phyloP scores from a whole-genome alignment of 2,888 invertebrate genomes.

The Ochropleura plecta region DNA sequence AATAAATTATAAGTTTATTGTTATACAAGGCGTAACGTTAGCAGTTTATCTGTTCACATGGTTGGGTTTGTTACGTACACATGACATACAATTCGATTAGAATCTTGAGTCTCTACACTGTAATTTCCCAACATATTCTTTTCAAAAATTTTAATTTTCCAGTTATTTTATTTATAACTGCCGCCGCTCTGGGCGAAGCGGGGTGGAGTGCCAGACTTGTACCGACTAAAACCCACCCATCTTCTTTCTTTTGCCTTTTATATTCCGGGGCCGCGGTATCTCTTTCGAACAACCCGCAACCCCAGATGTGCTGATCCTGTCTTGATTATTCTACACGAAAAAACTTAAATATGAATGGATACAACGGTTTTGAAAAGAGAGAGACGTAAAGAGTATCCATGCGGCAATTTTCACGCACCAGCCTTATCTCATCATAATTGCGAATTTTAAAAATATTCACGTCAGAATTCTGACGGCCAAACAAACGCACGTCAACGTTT shows the following conservation, averaged over 20 bases:
- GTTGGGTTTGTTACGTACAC: neutral
- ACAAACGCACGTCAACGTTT: slow-evolving; percentile 43
- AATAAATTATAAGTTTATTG: slow-evolving; percentile 34
- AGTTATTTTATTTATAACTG: too few relatives aligned
- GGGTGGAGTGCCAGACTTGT: too few relatives aligned
- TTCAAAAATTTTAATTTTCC: too few relatives aligned
- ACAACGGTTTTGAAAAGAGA: slow-evolving; percentile 5
- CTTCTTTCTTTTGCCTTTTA: too few relatives aligned
- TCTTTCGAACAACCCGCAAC: too few relatives aligned
- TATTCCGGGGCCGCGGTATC: too few relatives aligned
- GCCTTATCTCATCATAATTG: slow-evolving; percentile 10
- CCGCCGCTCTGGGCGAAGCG: too few relatives aligned
- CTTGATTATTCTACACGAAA: neutral
- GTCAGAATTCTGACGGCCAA: slow-evolving; percentile 35
- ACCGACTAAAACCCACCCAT: too few relatives aligned
- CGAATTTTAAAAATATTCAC: slow-evolving; percentile 41
- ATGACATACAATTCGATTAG: neutral
- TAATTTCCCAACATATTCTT: too few relatives aligned
- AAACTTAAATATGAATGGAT: neutral
- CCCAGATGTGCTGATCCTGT: too few relatives aligned
- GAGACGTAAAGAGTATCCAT: neutral
- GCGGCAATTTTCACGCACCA: slow-evolving; percentile 4
- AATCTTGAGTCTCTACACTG: neutral
- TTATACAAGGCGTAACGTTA: slow-evolving; percentile 19
- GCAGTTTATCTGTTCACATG: neutral